Base-by-base conservation (phyloP, 2,797 vertebrate genomes). In the Rhabdomys pumilio region DNA sequence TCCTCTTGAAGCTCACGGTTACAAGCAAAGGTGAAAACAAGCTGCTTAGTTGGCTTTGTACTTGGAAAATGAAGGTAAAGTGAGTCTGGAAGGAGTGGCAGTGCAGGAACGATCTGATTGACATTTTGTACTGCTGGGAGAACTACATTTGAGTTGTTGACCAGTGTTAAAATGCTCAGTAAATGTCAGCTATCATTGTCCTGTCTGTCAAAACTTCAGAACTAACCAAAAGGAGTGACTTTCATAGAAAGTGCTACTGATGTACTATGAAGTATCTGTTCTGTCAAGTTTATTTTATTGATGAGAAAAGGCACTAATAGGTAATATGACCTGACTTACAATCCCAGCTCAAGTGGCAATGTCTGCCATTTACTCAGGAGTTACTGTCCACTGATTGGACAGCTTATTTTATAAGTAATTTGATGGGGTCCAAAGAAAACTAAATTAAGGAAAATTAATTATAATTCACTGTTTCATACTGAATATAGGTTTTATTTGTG, bases 231-330 rank as follows among this genome's bases (percentile, higher is more conserved):
- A 92, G 47, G 38, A 72, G 50, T 88, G 7, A 57, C 85, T 93
- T 97, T 91, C 84, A 69, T 89, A 91, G 29, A 89, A 94, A 65
- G 31, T 67, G n/a, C 72, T 92, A 34, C 89, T 91, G 83, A 44
- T 82, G n/a, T 93, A 76, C 38, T 93, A 95, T 91, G 50, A 96
- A 93, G 87, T 94, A n/a, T 77, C 24, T 86, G 65, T 94, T 92
- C 79, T 2, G 53, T 8, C 22, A 67, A 69, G 67, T 95, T 24
- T 31, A 59, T 89, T 96, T 89, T 47, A 47, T 89, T 81, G 55
- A 61, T 92, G 82, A 89, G 79, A 90, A 96, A 90, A 92, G 63
- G 44, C 8, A 53, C 8, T 65, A 19, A 61, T 53, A 80, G 24
- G 2, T 85, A 26, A 88, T 72, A 13, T 88, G 76, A 96, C 53